phyloP scores from a whole-genome alignment of 2,113 vertebrate genomes.

The Sminthopsis crassicaudata region DNA sequence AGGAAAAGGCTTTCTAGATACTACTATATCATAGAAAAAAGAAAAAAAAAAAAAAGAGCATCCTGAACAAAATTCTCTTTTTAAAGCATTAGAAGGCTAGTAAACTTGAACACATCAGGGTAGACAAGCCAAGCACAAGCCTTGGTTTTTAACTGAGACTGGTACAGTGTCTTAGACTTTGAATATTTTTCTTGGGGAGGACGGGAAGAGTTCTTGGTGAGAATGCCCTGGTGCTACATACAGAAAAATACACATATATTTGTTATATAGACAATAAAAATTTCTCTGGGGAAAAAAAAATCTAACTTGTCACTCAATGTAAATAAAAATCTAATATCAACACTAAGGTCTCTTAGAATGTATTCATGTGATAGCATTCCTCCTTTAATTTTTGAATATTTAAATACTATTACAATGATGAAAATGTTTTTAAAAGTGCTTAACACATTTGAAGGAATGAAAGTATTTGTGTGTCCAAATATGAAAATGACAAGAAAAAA shows the following conservation, averaged over 20 bases:
- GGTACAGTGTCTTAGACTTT: neutral
- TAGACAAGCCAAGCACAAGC: neutral
- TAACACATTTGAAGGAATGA: constrained; percentile 17
- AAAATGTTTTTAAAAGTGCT: neutral
- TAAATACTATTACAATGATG: constrained; percentile 12
- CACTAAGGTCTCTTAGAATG: constrained; percentile 10
- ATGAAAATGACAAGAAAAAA: constrained; percentile 45
- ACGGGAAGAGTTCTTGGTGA: neutral
- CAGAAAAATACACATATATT: neutral
- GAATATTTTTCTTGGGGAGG: neutral
- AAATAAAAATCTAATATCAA: constrained; percentile 22
- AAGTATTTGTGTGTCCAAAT: neutral
- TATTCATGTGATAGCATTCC: neutral
- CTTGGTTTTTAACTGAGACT: neutral
- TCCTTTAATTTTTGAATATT: constrained; percentile 43
- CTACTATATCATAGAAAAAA: neutral
- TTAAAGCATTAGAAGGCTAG: neutral
- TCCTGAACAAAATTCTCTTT: neutral
- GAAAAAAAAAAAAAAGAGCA: neutral
- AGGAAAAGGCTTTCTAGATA: neutral
- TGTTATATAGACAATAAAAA: neutral
- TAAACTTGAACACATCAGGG: neutral
- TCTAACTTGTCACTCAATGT: neutral
- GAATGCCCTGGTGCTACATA: neutral
- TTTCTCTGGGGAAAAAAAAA: neutral